Evolutionary conservation across 2,113 vertebrate species (phyloP), one percentile per base, ranked within the genome.

Genomic region (Brachyhypopomus occidentalis): DNA sequence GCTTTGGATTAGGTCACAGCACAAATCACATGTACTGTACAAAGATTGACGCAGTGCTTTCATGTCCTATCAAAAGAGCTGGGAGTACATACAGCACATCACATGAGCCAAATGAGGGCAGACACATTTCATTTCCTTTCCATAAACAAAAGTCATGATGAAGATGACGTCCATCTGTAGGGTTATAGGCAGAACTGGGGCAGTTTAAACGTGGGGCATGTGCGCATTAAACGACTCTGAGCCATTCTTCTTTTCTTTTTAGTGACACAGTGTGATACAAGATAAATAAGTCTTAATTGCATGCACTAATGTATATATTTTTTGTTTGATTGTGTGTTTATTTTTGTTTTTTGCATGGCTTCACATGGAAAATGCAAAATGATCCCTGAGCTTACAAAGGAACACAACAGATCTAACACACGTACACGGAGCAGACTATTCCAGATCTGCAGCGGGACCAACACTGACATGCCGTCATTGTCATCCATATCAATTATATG

Each of bases 311-410:
- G 75, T 30, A n/a, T n/a, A n/a, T n/a, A n/a, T n/a, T n/a, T 41
- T 41, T 41, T 52, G 45, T 52, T 52, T 52, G 9, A 14, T 11
- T 52, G 12, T 52, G 9, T 52, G 8, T 52, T 52, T 14, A 14
- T 14, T 52, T 14, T 12, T 14, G 9, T 52, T 12, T 52, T 76
- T 41, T 41, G 66, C 14, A 34, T 79, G 72, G 58, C 36, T 76
- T 72, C 23, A 66, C 59, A 70, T 81, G 63, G 60, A 55, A 52
- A 74, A 71, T 56, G 34, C 66, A 62, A 79, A 64, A 60, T 36
- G 36, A 85, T 85, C 77, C 84, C 84, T 85, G 84, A 85, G 84
- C n/a, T 85, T 66, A 80, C 80, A 80, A 63, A 85, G 58, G 77
- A 60, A 77, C 25, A 72, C 63, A 70, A 45, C 45, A 77, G 23